Conservation (phyloP, 2,113 vertebrate genomes). For the Riparia riparia region DNA sequence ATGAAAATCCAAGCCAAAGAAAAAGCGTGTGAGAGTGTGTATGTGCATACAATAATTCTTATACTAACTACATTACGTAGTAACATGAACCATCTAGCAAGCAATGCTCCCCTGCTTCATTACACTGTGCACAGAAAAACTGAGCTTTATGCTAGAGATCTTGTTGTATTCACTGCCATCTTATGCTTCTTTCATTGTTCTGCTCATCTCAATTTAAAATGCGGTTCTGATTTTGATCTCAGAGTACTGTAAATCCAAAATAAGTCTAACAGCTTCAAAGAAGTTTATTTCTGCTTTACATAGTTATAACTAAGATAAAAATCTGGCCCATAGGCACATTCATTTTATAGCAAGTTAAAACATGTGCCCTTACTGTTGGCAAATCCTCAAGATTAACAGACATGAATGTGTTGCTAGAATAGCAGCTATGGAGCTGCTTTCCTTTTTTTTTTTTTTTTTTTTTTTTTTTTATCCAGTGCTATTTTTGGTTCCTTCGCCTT, state of each 20-base stretch:
- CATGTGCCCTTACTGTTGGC: not conserved
- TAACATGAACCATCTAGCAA: not conserved
- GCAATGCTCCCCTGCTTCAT: not conserved
- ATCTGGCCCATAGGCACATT: constrained; percentile 39
- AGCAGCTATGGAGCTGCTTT: not conserved
- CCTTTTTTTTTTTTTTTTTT: not conserved
- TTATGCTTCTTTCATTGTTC: constrained; percentile 31
- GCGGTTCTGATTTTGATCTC: constrained; percentile 17
- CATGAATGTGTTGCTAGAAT: not conserved
- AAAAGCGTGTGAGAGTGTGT: not conserved
- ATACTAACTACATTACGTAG: not conserved
- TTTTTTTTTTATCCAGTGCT: not conserved
- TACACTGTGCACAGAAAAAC: not conserved
- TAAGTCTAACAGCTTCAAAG: constrained; percentile 23
- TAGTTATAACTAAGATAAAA: constrained; percentile 48
- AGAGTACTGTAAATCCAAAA: constrained; percentile 14
- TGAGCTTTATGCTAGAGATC: not conserved
- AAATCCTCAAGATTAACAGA: constrained; percentile 24
- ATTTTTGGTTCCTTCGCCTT: constrained; percentile 58
- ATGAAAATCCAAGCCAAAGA: not conserved
- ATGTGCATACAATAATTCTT: constrained; percentile 26
- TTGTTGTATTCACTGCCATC: not conserved
- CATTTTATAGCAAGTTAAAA: constrained; percentile 51
- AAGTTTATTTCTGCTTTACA: constrained; percentile 49
- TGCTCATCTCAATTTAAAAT: constrained; percentile 17